phyloP scores from a whole-genome alignment of 2,888 invertebrate genomes.

The Opisthograptis luteolata region DNA sequence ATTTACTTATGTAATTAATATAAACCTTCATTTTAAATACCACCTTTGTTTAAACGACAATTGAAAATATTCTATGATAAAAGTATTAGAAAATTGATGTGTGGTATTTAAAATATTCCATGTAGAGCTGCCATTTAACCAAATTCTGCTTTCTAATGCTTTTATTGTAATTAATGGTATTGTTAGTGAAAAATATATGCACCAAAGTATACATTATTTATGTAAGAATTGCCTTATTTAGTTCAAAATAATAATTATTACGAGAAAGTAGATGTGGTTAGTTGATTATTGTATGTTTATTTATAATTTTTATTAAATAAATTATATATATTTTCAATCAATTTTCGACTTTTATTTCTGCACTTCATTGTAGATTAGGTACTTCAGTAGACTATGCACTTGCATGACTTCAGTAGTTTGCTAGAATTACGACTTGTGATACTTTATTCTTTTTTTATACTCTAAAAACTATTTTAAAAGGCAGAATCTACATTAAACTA shows the following conservation, averaged over 20 bases:
- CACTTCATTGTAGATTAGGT: conserved; percentile 28
- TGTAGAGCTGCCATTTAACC: conserved; percentile 54
- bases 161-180: conserved; percentile 36
- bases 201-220: conserved; percentile 13
- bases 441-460: not conserved
- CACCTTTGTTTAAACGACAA: conserved; percentile 27
- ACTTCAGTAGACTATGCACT: conserved; percentile 1
- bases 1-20: conserved; percentile 40
- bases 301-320: conserved; percentile 43
- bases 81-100: not conserved
- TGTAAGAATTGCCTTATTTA: conserved; percentile 22
- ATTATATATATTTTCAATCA: conserved; percentile 47
- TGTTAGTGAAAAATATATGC: conserved; percentile 3
- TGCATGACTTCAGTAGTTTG: conserved; percentile 14
- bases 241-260: conserved; percentile 23
- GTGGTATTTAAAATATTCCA: conserved; percentile 42
- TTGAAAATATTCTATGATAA: too few relatives aligned
- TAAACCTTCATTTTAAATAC: conserved; percentile 41
- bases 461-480: too few relatives aligned
- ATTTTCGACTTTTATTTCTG: conserved; percentile 48
- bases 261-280: conserved; percentile 34
- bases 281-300: conserved; percentile 28
- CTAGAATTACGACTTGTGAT: not conserved
- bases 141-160: conserved; percentile 68
- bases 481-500: too few relatives aligned